phyloP scores from a whole-genome alignment of 2,113 vertebrate species.

The Colius striatus region DNA sequence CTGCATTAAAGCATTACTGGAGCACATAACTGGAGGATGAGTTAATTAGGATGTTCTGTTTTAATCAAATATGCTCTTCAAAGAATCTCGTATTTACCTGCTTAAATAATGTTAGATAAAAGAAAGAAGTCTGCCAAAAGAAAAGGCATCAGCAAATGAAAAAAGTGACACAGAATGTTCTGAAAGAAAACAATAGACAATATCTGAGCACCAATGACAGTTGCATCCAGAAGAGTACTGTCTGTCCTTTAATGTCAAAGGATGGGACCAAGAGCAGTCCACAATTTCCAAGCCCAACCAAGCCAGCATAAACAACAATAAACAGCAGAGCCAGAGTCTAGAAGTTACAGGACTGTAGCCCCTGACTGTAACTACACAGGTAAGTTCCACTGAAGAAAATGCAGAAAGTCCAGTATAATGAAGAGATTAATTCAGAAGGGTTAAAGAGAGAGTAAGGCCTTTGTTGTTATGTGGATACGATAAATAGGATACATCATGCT shows the following conservation, averaged over 20 bases:
- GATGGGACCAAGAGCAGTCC: background rate
- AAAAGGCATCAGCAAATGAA: background rate
- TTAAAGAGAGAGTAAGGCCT: background rate
- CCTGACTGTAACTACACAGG: rapidly evolving
- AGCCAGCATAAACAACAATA: background rate
- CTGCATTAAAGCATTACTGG: constrained; percentile 13
- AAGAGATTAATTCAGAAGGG: background rate
- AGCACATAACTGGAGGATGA: background rate
- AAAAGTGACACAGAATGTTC: background rate
- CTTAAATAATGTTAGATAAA: background rate
- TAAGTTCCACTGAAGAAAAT: background rate
- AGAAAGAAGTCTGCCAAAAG: background rate
- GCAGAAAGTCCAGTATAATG: background rate
- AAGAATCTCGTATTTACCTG: background rate
- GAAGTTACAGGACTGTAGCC: background rate
- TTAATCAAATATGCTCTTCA: constrained; percentile 21
- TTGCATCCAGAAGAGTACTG: background rate
- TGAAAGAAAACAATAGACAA: background rate
- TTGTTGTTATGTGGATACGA: background rate
- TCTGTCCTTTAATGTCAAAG: background rate
- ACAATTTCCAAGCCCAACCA: background rate
- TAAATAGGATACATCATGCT: background rate
- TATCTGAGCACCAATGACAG: background rate
- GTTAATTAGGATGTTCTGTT: constrained; percentile 23
- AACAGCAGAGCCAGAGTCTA: background rate